Conservation (phyloP, 2,113 vertebrate species). For the Tragelaphus scriptus region DNA sequence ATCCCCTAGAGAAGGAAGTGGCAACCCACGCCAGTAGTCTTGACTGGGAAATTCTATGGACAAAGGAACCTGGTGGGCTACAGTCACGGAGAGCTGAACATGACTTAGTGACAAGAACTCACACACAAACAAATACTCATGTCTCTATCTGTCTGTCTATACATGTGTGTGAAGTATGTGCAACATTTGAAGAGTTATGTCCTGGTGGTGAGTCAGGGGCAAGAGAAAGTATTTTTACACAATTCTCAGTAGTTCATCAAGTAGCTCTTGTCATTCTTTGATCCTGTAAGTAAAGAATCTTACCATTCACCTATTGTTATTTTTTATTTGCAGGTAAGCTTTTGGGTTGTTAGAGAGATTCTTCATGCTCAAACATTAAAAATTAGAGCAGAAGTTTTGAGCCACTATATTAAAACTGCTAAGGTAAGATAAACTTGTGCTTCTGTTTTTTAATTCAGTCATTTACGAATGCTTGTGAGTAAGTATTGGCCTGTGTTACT, state of each 20-base stretch:
- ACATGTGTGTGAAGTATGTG: not conserved
- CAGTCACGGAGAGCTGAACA: not conserved
- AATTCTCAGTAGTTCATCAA: not conserved
- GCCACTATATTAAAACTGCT: conserved; percentile 98
- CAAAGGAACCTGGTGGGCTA: not conserved
- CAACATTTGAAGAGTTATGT: not conserved
- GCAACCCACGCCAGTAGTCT: not conserved
- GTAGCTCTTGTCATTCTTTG: not conserved
- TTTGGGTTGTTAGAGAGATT: conserved; percentile 99
- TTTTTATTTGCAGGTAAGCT: conserved; percentile 89
- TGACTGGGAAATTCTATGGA: not conserved
- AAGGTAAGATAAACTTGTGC: conserved; percentile 85
- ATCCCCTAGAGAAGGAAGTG: not conserved
- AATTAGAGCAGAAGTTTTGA: conserved; percentile 98
- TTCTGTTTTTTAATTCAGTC: not conserved
- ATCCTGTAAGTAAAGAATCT: not conserved
- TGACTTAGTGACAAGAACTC: not conserved
- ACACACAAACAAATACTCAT: not conserved
- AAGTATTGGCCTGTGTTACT: conserved; percentile 48
- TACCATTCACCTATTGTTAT: not conserved
- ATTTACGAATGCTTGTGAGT: conserved; percentile 49
- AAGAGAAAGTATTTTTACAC: not conserved
- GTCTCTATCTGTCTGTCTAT: not conserved
- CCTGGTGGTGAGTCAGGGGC: not conserved
- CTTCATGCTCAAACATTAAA: conserved; percentile 97